These are phyloP conservation scores for Oreochromis grahami DNA, from an alignment of 2,797 vertebrate genomes.

Conservation along the genomic window DNA sequence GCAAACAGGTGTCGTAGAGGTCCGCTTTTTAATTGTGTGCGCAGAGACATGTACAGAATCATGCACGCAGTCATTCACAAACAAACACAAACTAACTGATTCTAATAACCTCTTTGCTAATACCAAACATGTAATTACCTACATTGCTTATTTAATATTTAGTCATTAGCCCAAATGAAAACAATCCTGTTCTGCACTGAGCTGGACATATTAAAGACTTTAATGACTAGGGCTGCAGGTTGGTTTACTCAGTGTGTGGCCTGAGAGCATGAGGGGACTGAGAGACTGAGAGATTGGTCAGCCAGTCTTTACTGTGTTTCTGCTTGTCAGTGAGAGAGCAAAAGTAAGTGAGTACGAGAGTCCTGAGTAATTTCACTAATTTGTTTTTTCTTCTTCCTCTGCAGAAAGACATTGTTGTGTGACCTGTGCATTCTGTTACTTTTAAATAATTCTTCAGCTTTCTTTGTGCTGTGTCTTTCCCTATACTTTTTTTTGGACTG, in stretches of 20 bases:
- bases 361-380: conserved; percentile 7
- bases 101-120: conserved; percentile 59
- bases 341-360: background rate
- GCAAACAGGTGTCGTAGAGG: conserved; percentile 58
- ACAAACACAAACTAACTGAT: conserved; percentile 34
- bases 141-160: conserved; percentile 68
- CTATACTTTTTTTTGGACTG: conserved; percentile 11
- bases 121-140: conserved; percentile 63
- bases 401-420: background rate
- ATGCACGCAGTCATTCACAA: conserved; percentile 2
- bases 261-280: background rate
- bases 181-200: conserved; percentile 51
- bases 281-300: background rate
- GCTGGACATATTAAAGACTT: conserved; percentile 48
- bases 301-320: background rate
- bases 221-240: conserved; percentile 47
- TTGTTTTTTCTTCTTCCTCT: background rate
- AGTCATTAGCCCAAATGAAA: conserved; percentile 71
- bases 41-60: conserved; percentile 23
- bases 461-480: background rate
- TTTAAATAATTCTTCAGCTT: background rate
- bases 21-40: conserved; percentile 56
- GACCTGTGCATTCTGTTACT: background rate
- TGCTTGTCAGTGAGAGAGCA: background rate
- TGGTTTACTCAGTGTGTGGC: conserved; percentile 40